phyloP scores from a whole-genome alignment of 2,888 invertebrate species.

The Drosophila melanosoma region DNA sequence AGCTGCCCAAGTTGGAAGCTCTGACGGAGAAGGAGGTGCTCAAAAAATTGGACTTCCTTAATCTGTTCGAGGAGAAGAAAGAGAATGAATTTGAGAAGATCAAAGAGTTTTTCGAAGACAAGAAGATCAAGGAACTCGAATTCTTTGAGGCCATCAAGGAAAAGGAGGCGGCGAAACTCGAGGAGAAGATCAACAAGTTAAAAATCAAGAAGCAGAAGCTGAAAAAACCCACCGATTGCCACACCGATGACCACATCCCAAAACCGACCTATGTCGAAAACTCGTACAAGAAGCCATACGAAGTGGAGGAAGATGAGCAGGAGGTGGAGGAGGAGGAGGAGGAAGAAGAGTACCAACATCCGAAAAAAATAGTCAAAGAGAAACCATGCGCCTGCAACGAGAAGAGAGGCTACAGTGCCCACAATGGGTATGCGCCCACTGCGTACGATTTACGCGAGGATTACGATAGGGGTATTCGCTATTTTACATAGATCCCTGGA shows the following conservation, averaged over 20 bases:
- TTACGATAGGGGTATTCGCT: conserved; percentile 55
- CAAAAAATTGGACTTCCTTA: conserved; percentile 65
- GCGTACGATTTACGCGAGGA: conserved; percentile 63
- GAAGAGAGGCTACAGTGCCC: conserved; percentile 9
- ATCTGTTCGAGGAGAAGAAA: conserved; percentile 60
- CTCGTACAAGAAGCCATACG: conserved; percentile 24
- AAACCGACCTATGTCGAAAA: conserved; percentile 14
- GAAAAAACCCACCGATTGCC: conserved; percentile 48
- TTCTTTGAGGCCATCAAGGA: conserved; percentile 60
- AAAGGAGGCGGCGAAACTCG: conserved; percentile 43
- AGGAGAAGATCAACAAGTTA: conserved; percentile 48
- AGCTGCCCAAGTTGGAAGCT: conserved; percentile 60
- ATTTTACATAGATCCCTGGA: conserved; percentile 56
- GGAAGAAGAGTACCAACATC: conserved; percentile 3
- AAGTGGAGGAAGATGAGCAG: conserved; percentile 11
- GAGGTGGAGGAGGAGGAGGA: conserved; percentile 8
- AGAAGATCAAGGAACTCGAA: conserved; percentile 59
- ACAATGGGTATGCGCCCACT: conserved; percentile 18
- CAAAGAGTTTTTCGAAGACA: conserved; percentile 63
- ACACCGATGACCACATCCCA: conserved; percentile 19
- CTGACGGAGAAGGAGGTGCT: conserved; percentile 50
- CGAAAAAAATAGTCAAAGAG: conserved; percentile 1
- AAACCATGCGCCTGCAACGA: conserved; percentile 28
- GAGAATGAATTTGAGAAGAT: conserved; percentile 61
- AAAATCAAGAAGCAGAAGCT: conserved; percentile 21